phyloP scores from a whole-genome alignment of 2,113 vertebrate genomes.

The Calidris pugnax region DNA sequence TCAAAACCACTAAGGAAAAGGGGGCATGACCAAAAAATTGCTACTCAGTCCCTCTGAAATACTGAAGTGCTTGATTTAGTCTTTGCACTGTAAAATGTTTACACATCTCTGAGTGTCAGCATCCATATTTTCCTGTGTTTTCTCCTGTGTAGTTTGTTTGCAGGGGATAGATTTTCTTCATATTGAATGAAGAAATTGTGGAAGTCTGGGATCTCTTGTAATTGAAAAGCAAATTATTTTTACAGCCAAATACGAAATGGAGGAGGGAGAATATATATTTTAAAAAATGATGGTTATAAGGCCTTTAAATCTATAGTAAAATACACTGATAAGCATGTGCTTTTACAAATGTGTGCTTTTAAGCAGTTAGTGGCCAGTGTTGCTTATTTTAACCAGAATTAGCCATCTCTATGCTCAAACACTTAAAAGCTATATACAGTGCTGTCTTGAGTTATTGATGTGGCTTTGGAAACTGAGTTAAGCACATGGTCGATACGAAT shows the following conservation, averaged over 20 bases:
- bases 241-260: neutral
- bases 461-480: neutral
- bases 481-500: neutral
- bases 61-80: neutral
- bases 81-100: neutral
- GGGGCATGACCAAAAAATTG: neutral
- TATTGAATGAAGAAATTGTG: neutral
- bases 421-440: fast-evolving
- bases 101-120: neutral
- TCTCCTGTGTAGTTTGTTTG: neutral
- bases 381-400: neutral
- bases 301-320: neutral
- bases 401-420: neutral
- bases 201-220: neutral
- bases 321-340: neutral
- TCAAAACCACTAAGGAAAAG: neutral
- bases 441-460: neutral
- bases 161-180: neutral
- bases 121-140: neutral
- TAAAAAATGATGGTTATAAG: neutral
- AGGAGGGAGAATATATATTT: neutral
- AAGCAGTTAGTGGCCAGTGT: neutral
- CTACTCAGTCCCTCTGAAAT: neutral
- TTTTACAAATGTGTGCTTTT: neutral
- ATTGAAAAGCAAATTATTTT: neutral